A percentile compares a stretch with the other conserved stretches of the same genome.
These are phyloP conservation scores for Sebastes matsubarae DNA, from an alignment of 2,797 vertebrate genomes.

Conservation along the genomic window DNA sequence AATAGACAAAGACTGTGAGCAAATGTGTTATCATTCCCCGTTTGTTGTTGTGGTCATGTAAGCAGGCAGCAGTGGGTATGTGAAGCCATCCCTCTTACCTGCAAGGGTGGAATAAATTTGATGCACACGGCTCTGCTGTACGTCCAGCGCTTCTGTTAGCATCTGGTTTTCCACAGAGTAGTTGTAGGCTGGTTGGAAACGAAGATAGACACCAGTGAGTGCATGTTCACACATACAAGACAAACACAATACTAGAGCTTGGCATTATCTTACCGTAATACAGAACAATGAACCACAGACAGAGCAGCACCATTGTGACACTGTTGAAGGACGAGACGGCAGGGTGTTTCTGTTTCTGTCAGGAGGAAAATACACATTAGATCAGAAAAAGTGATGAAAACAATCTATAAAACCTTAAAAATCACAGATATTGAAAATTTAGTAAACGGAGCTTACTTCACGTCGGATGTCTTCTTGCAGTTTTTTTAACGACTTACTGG, in stretches of 20 bases:
- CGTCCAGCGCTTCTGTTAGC: slow-evolving; percentile 31
- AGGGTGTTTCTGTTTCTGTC: slow-evolving; percentile 32
- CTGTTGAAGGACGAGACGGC: slow-evolving; percentile 37
- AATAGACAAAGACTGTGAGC: background rate
- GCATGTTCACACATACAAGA: background rate
- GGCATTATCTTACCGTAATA: slow-evolving; percentile 64
- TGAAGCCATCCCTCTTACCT: slow-evolving; percentile 34
- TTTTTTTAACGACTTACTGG: slow-evolving; percentile 21
- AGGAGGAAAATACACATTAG: background rate
- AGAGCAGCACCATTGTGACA: slow-evolving; percentile 63
- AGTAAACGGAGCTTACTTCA: slow-evolving; percentile 32
- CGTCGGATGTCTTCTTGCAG: slow-evolving; percentile 21
- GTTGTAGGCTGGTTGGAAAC: slow-evolving; percentile 55
- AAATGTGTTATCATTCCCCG: background rate
- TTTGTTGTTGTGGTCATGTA: background rate
- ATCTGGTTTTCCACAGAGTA: slow-evolving; percentile 67
- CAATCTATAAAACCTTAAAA: background rate
- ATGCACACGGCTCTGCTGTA: slow-evolving; percentile 44
- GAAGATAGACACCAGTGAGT: background rate
- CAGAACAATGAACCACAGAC: slow-evolving; percentile 72
- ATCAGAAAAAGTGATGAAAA: background rate
- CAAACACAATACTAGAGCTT: fast-evolving
- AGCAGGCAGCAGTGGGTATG: background rate
- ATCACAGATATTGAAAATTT: background rate
- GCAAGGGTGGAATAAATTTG: slow-evolving; percentile 49